These are phyloP conservation scores for Ursus arctos DNA, from an alignment of 2,113 vertebrate species.

Conservation along the genomic window DNA sequence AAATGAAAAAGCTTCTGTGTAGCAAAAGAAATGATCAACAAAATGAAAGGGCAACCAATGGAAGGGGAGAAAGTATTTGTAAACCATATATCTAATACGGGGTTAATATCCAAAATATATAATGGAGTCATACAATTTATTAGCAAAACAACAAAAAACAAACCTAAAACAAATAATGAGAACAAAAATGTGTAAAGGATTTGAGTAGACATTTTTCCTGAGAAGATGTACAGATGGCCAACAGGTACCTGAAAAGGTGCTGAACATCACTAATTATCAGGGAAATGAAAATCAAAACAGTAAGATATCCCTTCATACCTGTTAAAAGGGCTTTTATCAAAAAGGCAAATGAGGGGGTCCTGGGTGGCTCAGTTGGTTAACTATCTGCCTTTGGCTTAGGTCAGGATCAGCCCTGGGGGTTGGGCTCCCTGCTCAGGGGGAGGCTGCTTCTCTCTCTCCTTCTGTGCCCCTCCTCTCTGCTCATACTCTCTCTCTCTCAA, in stretches of 20 bases:
- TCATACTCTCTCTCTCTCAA: no score
- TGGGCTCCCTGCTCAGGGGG: no score
- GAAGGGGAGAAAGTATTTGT: background rate
- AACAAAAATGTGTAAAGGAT: background rate
- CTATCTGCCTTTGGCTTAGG: no score
- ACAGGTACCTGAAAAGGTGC: background rate
- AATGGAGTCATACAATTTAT: background rate
- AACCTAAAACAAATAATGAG: background rate
- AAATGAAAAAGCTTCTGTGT: background rate
- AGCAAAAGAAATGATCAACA: background rate
- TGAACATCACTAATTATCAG: background rate
- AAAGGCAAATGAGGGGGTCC: no score
- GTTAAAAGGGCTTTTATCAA: background rate
- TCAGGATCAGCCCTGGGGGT: no score
- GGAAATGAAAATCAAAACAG: background rate
- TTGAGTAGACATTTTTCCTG: background rate
- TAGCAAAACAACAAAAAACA: background rate
- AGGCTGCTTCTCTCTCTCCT: no score
- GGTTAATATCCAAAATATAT: background rate
- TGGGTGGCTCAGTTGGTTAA: no score
- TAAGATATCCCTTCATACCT: background rate
- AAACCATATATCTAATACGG: background rate
- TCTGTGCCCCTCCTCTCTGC: no score
- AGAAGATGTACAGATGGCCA: background rate
- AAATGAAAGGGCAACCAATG: background rate